Percentiles rank a stretch among this genome's conserved stretches.
phyloP scores from a whole-genome alignment of 1,140 invertebrate species.

The Drosophila prosaltans region DNA sequence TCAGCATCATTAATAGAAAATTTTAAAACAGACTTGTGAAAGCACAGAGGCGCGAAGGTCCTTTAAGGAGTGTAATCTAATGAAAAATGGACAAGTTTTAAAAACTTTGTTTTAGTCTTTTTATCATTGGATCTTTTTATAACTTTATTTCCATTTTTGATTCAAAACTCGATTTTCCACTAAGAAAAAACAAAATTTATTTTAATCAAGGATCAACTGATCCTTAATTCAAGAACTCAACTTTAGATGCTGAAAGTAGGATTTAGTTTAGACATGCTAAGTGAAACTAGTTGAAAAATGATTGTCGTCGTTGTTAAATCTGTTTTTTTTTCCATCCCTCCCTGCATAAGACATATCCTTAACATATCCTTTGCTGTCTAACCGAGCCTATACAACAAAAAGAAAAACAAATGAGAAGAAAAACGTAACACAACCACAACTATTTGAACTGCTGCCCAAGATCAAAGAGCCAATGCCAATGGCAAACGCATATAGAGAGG shows the following conservation, averaged over 20 bases:
- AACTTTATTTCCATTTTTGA: too few relatives aligned
- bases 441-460: slow-evolving; percentile 74
- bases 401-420: slow-evolving; percentile 9
- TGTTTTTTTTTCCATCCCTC: slow-evolving; percentile 35
- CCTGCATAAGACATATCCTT: slow-evolving; percentile 31
- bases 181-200: too few relatives aligned
- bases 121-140: too few relatives aligned
- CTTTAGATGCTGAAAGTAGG: slow-evolving; percentile 29
- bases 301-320: slow-evolving; percentile 63
- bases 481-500: slow-evolving; percentile 24
- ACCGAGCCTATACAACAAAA: slow-evolving; percentile 40
- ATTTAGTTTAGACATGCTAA: slow-evolving; percentile 20
- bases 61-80: background rate
- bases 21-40: background rate
- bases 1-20: slow-evolving; percentile 20
- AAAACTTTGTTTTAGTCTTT: too few relatives aligned
- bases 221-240: too few relatives aligned
- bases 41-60: background rate
- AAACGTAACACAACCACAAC: slow-evolving; percentile 50
- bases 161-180: too few relatives aligned
- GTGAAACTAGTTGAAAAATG: slow-evolving; percentile 39
- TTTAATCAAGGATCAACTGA: too few relatives aligned
- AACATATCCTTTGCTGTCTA: slow-evolving; percentile 60
- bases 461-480: slow-evolving; percentile 57
- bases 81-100: too few relatives aligned